These are phyloP conservation scores for Julus scandinavius DNA, from an alignment of 2,888 invertebrate genomes.

Conservation along the genomic window DNA sequence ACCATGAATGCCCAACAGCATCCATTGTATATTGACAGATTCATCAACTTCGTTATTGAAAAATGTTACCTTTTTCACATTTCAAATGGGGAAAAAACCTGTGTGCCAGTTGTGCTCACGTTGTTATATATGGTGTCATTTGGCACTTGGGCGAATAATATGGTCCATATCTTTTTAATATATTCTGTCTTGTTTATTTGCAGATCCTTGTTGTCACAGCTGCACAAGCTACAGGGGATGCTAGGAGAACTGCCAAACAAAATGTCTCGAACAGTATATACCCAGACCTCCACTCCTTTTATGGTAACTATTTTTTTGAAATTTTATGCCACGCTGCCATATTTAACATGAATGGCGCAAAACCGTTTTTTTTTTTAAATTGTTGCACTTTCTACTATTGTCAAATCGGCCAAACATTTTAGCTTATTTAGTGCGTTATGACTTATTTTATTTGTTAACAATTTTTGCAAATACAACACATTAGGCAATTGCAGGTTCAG, in stretches of 20 bases:
- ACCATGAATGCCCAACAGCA: background rate
- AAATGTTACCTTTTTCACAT: background rate
- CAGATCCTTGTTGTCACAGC: slow-evolving; percentile 57
- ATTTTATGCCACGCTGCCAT: background rate
- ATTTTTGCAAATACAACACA: background rate
- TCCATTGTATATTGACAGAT: background rate
- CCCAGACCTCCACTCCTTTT: slow-evolving; percentile 56
- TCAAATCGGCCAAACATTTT: slow-evolving; percentile 9
- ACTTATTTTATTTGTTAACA: background rate
- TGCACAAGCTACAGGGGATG: slow-evolving; percentile 57
- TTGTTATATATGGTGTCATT: background rate
- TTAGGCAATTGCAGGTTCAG: slow-evolving; percentile 11
- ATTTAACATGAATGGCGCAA: background rate
- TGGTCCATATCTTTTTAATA: slow-evolving; percentile 24
- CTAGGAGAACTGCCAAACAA: slow-evolving; percentile 57
- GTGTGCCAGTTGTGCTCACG: slow-evolving; percentile 20
- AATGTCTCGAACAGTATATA: slow-evolving; percentile 57
- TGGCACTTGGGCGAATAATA: slow-evolving; percentile 5
- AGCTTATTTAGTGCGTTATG: background rate
- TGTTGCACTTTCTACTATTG: background rate
- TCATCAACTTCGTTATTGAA: slow-evolving; percentile 26
- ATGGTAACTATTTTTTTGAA: slow-evolving; percentile 47
- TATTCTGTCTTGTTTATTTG: slow-evolving; percentile 26
- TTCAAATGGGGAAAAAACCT: background rate
- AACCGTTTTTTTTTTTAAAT: background rate